A percentile compares a stretch with the other conserved stretches of the same genome.
Evolutionary conservation across 37 sponge, comb jelly and placozoan species (phyloP).

Genomic region (Halisarca cf. caerulea): DNA sequence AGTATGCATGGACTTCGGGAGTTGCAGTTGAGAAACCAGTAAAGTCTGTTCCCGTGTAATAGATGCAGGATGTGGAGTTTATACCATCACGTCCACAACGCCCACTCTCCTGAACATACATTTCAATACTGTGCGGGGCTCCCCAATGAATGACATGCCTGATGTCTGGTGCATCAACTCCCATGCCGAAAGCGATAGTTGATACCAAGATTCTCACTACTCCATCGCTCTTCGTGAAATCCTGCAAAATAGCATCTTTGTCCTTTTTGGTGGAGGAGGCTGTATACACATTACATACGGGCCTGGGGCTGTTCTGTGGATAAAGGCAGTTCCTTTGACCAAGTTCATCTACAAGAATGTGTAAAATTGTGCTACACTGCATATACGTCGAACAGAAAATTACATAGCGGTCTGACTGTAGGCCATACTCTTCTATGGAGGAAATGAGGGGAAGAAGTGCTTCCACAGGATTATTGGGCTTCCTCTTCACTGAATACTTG

Average conservation of each 20-base stretch:
- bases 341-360: neutral
- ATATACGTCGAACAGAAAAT: too few relatives aligned
- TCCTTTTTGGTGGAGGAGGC: neutral
- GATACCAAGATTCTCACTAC: neutral
- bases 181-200: neutral
- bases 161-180: too few relatives aligned
- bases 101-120: neutral
- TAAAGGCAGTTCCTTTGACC: neutral
- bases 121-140: neutral
- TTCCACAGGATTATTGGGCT: too few relatives aligned
- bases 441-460: too few relatives aligned
- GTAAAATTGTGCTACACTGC: constrained; percentile 13
- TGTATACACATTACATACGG: neutral
- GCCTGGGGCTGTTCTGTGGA: neutral
- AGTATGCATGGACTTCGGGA: neutral
- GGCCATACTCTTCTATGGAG: too few relatives aligned
- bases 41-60: constrained; percentile 7
- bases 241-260: neutral
- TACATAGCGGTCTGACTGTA: too few relatives aligned
- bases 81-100: constrained; percentile 18
- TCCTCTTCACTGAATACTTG: too few relatives aligned
- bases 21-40: neutral
- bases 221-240: neutral
- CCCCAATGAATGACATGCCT: constrained; percentile 6
- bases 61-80: neutral